Evolutionary conservation across 1,140 invertebrate species (phyloP).

Genomic region (Bombus huntii): DNA sequence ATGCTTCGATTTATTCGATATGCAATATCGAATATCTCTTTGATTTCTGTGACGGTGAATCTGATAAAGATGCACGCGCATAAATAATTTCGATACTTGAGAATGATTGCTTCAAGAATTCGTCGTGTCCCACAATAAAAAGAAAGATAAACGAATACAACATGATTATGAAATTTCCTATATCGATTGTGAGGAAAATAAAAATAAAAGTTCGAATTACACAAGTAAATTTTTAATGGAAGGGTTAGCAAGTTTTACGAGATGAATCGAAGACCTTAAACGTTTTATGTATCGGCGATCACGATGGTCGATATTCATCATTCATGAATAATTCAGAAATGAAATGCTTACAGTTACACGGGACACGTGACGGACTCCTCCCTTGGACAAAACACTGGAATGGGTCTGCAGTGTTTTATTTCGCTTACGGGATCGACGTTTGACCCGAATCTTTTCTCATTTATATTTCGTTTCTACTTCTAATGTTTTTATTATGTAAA

Average conservation of each 20-base stretch:
- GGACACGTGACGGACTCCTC: conserved; percentile 17
- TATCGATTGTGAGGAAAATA: neutral
- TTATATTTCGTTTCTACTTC: neutral
- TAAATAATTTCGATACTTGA: neutral
- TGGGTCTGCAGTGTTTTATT: neutral
- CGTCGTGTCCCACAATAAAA: neutral
- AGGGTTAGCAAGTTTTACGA: neutral
- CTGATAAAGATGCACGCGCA: neutral
- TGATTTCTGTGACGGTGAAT: neutral
- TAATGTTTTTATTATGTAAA: neutral
- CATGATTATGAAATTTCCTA: neutral
- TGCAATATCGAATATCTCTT: neutral
- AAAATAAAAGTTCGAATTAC: neutral
- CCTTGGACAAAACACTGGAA: conserved; percentile 11
- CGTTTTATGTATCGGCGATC: conserved; percentile 5
- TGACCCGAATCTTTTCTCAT: neutral
- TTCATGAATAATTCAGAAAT: conserved; percentile 42
- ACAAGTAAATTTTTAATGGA: neutral
- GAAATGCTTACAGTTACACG: conserved; percentile 38
- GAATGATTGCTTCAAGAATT: neutral
- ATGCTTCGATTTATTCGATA: too few species aligned
- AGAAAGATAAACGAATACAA: neutral
- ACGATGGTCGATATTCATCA: conserved; percentile 29
- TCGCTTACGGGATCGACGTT: conserved; percentile 10
- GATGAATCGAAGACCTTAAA: neutral